phyloP scores from a whole-genome alignment of 2,797 vertebrate genomes.

The Sciurus carolinensis region DNA sequence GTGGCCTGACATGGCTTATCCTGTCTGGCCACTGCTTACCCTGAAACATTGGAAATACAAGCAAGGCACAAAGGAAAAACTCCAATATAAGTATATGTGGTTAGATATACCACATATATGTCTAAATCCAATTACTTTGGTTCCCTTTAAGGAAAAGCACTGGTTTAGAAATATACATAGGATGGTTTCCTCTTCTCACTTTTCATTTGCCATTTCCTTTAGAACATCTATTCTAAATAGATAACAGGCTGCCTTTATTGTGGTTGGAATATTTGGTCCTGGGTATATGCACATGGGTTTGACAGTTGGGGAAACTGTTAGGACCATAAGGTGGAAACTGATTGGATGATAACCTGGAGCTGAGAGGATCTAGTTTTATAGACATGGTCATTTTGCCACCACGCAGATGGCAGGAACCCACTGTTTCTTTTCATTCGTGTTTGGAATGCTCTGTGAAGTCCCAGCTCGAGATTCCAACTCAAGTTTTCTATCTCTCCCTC shows the following conservation, averaged over 20 bases:
- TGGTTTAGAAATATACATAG: not conserved
- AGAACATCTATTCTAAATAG: not conserved
- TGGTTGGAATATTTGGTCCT: not conserved
- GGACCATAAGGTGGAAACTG: not conserved
- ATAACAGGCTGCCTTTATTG: not conserved
- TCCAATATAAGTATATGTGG: not conserved
- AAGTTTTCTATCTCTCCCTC: not conserved
- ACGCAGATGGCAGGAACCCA: not conserved
- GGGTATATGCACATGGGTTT: not conserved
- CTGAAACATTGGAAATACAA: not conserved
- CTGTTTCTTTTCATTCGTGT: not conserved
- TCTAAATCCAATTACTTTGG: constrained; percentile 3
- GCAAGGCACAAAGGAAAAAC: not conserved
- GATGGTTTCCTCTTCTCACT: not conserved
- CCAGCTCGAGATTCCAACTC: not conserved
- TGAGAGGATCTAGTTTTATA: not conserved
- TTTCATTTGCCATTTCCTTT: constrained; percentile 50
- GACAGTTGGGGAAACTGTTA: not conserved
- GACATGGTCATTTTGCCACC: not conserved
- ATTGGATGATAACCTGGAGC: not conserved
- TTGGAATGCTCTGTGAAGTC: not conserved
- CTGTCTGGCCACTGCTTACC: not conserved
- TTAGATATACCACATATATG: not conserved
- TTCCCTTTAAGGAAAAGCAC: constrained; percentile 46
- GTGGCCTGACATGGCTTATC: not conserved